These are phyloP conservation scores for Noctua janthina DNA, from an alignment of 2,888 invertebrate species.

Conservation along the genomic window DNA sequence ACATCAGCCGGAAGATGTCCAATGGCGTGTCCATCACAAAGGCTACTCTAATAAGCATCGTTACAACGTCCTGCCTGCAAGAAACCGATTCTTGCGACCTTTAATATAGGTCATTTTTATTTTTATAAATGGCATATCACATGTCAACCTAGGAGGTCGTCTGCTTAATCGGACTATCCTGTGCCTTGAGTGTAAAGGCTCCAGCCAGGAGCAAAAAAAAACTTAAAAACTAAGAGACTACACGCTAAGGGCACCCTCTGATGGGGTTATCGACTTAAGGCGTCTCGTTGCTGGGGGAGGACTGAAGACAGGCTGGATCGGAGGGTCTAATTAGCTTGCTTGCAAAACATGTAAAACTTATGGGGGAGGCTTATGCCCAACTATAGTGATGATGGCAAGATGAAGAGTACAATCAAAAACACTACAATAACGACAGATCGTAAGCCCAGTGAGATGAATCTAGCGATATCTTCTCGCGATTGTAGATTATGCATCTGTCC, in stretches of 20 bases:
- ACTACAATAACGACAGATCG: background rate
- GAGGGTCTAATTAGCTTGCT: background rate
- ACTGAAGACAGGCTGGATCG: no score
- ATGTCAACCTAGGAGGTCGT: background rate
- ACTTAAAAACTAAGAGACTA: background rate
- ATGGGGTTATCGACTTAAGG: background rate
- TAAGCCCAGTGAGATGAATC: background rate
- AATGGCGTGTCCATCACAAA: background rate
- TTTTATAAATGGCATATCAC: background rate
- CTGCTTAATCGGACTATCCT: background rate
- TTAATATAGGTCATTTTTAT: no score
- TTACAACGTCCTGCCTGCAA: background rate
- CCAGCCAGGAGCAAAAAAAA: background rate
- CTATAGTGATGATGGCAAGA: background rate
- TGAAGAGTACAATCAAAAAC: background rate
- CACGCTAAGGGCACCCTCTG: background rate
- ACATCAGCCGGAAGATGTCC: background rate
- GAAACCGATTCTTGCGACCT: no score
- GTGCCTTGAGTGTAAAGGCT: background rate
- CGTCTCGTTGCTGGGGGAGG: background rate
- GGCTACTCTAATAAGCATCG: background rate
- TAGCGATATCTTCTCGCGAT: background rate
- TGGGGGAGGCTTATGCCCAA: background rate
- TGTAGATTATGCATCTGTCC: background rate
- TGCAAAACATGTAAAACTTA: background rate